A percentile compares a stretch with the other conserved stretches of the same genome.
phyloP scores from a whole-genome alignment of 2,113 vertebrate genomes.

The Heteronetta atricapilla region DNA sequence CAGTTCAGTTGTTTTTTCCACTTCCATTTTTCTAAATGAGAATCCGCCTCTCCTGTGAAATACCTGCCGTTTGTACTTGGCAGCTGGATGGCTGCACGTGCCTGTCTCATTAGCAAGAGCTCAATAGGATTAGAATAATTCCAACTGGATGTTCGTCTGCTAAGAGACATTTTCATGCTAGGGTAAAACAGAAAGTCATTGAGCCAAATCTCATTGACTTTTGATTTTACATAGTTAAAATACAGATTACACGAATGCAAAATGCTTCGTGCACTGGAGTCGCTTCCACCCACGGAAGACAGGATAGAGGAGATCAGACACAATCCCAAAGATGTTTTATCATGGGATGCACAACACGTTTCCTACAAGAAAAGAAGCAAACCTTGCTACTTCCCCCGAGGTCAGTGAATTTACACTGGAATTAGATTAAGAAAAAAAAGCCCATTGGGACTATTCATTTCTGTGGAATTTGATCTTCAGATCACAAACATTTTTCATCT shows the following conservation, averaged over 20 bases:
- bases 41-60: background rate
- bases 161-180: background rate
- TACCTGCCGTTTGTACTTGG: background rate
- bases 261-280: background rate
- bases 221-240: background rate
- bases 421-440: background rate
- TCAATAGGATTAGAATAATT: conserved; percentile 25
- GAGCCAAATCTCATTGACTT: conserved; percentile 32
- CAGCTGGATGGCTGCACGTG: conserved; percentile 32
- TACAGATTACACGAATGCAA: background rate
- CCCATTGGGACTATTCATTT: background rate
- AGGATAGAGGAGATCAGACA: background rate
- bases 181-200: background rate
- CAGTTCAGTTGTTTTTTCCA: background rate
- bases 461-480: background rate
- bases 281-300: background rate
- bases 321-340: background rate
- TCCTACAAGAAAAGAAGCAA: background rate
- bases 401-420: background rate
- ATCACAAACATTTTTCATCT: background rate
- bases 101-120: conserved; percentile 32
- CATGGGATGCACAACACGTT: background rate
- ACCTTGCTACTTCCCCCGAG: background rate
- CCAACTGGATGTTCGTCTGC: background rate
- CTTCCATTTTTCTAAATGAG: background rate